phyloP scores from a whole-genome alignment of 2,888 invertebrate genomes.

The Drosophila phalerata region DNA sequence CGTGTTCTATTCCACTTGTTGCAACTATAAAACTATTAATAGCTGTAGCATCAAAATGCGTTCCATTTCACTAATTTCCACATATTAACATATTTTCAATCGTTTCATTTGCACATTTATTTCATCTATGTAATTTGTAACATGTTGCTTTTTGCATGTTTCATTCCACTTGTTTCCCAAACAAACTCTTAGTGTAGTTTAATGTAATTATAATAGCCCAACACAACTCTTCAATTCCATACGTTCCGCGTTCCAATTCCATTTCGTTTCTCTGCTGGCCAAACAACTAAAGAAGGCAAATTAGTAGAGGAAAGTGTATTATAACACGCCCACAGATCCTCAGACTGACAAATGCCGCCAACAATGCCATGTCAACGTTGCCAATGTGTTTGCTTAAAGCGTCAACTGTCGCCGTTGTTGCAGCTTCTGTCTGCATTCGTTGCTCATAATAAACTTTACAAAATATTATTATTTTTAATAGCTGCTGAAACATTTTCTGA shows the following conservation, averaged over 20 bases:
- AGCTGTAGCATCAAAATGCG: background rate
- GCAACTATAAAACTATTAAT: background rate
- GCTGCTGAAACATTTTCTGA: constrained; percentile 54
- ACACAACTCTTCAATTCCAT: background rate
- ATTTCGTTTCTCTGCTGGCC: background rate
- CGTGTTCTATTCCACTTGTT: constrained; percentile 7
- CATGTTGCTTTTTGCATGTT: background rate
- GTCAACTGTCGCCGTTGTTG: constrained; percentile 7
- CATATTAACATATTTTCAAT: background rate
- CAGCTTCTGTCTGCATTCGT: constrained; percentile 9
- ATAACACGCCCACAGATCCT: constrained; percentile 2
- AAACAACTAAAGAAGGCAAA: background rate
- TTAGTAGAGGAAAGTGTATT: background rate
- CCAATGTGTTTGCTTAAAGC: constrained; percentile 21
- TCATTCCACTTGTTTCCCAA: background rate
- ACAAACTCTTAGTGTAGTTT: background rate
- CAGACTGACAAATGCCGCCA: constrained; percentile 13
- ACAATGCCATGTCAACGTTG: constrained; percentile 4
- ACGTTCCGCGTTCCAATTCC: constrained; percentile 10
- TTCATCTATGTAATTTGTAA: too few species aligned
- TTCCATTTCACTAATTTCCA: too few species aligned
- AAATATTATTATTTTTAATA: constrained; percentile 69
- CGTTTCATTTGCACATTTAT: background rate
- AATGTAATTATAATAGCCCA: too few species aligned
- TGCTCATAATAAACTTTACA: constrained; percentile 60